A percentile compares a stretch with the other conserved stretches of the same genome.
Conservation (phyloP, 2,888 invertebrate species). For the Cataglyphis livida region DNA sequence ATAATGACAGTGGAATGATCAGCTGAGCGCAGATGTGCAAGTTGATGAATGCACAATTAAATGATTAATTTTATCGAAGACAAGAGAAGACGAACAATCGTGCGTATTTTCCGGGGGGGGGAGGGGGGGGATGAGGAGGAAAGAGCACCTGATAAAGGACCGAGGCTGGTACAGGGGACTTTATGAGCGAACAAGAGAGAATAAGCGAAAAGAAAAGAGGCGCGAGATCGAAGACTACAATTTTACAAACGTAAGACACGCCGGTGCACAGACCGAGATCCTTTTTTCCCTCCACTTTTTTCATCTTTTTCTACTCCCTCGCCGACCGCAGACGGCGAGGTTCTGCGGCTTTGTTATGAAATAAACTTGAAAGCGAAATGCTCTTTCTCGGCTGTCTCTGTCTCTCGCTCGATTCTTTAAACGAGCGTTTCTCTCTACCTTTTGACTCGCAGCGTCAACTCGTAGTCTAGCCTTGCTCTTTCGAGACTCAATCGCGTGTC, state of each 20-base stretch:
- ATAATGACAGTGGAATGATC: neutral
- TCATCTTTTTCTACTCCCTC: conserved; percentile 63
- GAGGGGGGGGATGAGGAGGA: neutral
- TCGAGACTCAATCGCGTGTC: conserved; percentile 55
- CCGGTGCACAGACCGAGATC: conserved; percentile 41
- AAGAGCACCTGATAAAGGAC: neutral
- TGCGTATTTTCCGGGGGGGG: neutral
- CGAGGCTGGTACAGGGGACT: conserved; percentile 24
- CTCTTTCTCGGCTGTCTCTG: conserved; percentile 56
- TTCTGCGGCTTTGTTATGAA: conserved; percentile 81
- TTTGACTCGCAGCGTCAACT: conserved; percentile 29
- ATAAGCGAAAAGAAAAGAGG: conserved; percentile 57
- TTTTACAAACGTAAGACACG: conserved; percentile 50
- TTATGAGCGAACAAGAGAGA: conserved; percentile 19
- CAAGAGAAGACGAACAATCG: neutral
- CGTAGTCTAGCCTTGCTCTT: conserved; percentile 32
- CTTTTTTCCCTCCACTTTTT: conserved; percentile 57
- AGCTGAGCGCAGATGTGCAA: neutral
- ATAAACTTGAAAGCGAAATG: conserved; percentile 80
- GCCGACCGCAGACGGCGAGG: conserved; percentile 74
- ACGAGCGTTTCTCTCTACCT: conserved; percentile 41
- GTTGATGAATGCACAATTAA: neutral
- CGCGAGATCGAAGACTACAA: conserved; percentile 57
- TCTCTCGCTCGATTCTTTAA: conserved; percentile 35
- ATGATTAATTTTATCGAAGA: conserved; percentile 22